Percentiles rank a stretch among this genome's conserved stretches.
Evolutionary conservation across 2,113 vertebrate species (phyloP).

Genomic region (Paramormyrops kingsleyae): DNA sequence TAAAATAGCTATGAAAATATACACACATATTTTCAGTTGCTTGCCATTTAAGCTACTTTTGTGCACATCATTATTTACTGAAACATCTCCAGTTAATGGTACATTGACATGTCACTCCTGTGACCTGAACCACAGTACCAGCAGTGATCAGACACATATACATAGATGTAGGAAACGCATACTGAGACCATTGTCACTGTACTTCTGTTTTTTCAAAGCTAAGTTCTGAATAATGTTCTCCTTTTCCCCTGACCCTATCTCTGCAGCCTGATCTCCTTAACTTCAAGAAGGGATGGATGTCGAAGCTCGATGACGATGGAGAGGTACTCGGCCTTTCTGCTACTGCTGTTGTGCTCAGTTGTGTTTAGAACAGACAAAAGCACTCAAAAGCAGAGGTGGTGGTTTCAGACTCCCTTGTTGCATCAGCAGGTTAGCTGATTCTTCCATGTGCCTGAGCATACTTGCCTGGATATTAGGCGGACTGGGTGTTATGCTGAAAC

Average conservation of each 20-base stretch:
- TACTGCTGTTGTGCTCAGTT: neutral
- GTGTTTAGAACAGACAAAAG: neutral
- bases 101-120: neutral
- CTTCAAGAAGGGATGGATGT: constrained; percentile 64
- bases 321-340: constrained; percentile 44
- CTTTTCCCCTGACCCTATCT: neutral
- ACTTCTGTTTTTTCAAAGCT: neutral
- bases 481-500: neutral
- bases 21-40: neutral
- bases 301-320: constrained; percentile 53
- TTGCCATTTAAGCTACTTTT: neutral
- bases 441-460: neutral
- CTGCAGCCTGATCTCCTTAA: constrained; percentile 41
- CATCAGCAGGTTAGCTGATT: neutral
- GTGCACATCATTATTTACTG: neutral
- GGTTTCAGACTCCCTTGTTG: neutral
- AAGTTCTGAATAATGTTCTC: neutral
- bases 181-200: neutral
- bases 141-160: neutral
- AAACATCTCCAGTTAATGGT: neutral
- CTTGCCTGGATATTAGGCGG: neutral
- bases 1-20: neutral
- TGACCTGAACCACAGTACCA: neutral
- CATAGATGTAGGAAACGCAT: neutral
- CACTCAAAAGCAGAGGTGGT: neutral